Conservation (phyloP, 2,888 invertebrate genomes). For the Chymomyza amoena region DNA sequence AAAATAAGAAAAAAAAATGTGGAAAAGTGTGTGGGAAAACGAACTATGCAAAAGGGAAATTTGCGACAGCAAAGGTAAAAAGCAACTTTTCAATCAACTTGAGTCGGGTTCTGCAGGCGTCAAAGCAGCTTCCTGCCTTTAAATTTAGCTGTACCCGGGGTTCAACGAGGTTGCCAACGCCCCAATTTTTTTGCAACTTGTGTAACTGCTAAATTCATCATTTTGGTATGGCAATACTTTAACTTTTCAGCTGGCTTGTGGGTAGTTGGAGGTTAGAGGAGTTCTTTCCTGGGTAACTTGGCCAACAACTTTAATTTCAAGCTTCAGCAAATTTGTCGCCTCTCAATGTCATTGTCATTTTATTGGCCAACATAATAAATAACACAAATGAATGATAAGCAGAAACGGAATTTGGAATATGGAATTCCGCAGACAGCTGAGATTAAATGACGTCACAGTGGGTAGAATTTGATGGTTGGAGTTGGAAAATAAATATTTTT, state of each 20-base stretch:
- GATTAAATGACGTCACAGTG: background rate
- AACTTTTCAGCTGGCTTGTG: background rate
- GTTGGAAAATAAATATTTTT: too few species aligned
- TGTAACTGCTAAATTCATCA: background rate
- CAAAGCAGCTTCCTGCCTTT: background rate
- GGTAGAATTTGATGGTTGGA: background rate
- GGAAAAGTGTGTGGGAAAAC: background rate
- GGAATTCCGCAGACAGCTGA: conserved; percentile 16
- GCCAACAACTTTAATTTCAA: conserved; percentile 34
- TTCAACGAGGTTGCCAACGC: conserved; percentile 1
- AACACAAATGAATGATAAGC: conserved; percentile 14
- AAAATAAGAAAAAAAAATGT: conserved; percentile 14
- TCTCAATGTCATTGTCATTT: conserved; percentile 11
- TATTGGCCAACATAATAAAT: conserved; percentile 36
- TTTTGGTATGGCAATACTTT: background rate
- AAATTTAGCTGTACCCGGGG: background rate
- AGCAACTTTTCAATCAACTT: conserved; percentile 68
- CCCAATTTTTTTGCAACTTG: background rate
- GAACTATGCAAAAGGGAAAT: conserved; percentile 19
- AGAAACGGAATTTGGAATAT: background rate
- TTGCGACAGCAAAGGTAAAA: conserved; percentile 42
- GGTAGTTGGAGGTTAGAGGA: background rate
- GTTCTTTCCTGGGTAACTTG: background rate
- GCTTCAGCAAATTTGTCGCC: conserved; percentile 37
- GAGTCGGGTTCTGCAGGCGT: conserved; percentile 48